These are phyloP conservation scores for Catocala fraxini DNA, from an alignment of 2,888 invertebrate species.

Conservation along the genomic window DNA sequence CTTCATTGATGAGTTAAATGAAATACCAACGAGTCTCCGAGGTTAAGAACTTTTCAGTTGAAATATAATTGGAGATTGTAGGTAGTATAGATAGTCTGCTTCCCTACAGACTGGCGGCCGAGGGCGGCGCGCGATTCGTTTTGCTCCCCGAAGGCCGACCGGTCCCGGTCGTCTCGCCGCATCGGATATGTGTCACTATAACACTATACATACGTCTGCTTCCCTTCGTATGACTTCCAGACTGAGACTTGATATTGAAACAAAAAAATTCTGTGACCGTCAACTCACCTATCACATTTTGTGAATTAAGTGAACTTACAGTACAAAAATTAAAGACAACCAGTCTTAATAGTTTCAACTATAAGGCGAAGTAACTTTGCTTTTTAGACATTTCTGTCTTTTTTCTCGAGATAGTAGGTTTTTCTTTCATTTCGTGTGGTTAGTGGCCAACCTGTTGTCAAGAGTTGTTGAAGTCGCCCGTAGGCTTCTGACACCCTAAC, in stretches of 20 bases:
- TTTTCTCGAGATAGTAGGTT: too few species aligned
- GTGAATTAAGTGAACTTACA: not conserved
- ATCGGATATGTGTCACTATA: slow-evolving; percentile 85
- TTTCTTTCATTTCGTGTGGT: too few species aligned
- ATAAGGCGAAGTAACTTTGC: too few species aligned
- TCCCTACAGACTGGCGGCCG: slow-evolving; percentile 51
- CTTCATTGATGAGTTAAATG: slow-evolving; percentile 45
- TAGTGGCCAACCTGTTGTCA: too few species aligned
- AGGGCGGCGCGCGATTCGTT: slow-evolving; percentile 69
- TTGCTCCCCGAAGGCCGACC: slow-evolving; percentile 83
- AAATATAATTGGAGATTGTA: slow-evolving; percentile 41
- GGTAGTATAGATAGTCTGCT: slow-evolving; percentile 49
- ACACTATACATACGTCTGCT: slow-evolving; percentile 72
- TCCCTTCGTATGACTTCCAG: slow-evolving; percentile 66
- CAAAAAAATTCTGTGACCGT: slow-evolving; percentile 43
- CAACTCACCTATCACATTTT: slow-evolving; percentile 39
- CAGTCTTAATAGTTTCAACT: too few species aligned
- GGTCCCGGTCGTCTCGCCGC: slow-evolving; percentile 71
- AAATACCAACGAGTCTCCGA: slow-evolving; percentile 17
- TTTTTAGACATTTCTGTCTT: too few species aligned
- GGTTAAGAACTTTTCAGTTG: slow-evolving; percentile 37
- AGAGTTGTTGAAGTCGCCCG: too few species aligned
- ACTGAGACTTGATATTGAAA: slow-evolving; percentile 48
- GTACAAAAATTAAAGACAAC: too few species aligned
- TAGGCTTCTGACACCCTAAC: too few species aligned